phyloP scores from a whole-genome alignment of 37 sponge, comb jelly and placozoan species.

The Dysidea cf. avara region DNA sequence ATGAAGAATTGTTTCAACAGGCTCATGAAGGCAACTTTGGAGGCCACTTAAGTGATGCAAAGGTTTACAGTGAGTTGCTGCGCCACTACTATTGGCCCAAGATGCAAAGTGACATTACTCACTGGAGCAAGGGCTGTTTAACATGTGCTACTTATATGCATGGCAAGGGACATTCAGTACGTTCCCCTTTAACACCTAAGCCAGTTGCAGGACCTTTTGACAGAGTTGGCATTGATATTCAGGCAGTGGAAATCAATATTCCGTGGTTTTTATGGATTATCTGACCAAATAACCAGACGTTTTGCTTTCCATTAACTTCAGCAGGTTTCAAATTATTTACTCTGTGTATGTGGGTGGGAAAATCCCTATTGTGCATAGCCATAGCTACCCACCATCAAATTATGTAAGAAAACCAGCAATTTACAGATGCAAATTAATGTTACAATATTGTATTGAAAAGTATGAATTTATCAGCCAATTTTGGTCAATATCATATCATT shows the following conservation, averaged over 20 bases:
- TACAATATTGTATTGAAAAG: no score
- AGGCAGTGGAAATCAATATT: conserved; percentile 32
- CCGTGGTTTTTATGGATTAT: conserved; percentile 57
- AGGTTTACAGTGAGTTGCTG: conserved; percentile 32
- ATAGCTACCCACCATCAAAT: no score
- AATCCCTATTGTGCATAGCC: no score
- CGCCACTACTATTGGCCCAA: conserved; percentile 49
- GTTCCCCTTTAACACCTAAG: conserved; percentile 44
- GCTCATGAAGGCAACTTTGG: conserved; percentile 45
- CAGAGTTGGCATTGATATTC: conserved; percentile 45
- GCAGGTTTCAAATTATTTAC: no score
- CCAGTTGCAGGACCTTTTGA: conserved; percentile 54
- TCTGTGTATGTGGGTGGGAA: no score
- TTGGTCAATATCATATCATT: no score
- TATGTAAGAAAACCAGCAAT: no score
- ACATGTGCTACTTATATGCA: conserved; percentile 28
- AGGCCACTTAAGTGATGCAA: conserved; percentile 39
- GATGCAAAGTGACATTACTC: conserved; percentile 28
- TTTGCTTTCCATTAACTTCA: no score
- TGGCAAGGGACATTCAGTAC: conserved; percentile 7
- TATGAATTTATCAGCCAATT: no score
- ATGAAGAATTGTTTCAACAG: conserved; percentile 27
- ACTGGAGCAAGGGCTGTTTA: conserved; percentile 38
- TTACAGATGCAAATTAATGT: no score
- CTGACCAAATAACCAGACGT: conserved; percentile 46